phyloP scores from a whole-genome alignment of 1,140 invertebrate species.

The Nephila pilipes region DNA sequence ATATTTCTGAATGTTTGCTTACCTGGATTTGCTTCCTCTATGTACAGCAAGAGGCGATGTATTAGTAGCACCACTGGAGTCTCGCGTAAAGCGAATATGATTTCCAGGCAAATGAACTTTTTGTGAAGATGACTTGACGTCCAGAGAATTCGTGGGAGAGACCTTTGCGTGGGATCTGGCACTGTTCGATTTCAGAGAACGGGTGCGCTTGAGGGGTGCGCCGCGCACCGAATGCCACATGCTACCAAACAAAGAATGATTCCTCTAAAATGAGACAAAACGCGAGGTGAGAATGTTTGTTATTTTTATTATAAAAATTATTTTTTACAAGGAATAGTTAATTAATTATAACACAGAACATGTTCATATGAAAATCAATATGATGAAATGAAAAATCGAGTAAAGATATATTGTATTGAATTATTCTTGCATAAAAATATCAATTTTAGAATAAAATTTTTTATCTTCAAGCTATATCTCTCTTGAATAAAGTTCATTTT shows the following conservation, averaged over 20 bases:
- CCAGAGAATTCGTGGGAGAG: constrained; percentile 84
- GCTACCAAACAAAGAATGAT: constrained; percentile 97
- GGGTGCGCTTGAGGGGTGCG: constrained; percentile 76
- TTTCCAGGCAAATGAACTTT: constrained; percentile 58
- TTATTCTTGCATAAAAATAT: no score
- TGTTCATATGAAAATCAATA: no score
- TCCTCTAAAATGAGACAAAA: constrained; percentile 86
- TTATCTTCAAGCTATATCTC: no score
- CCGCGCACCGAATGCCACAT: constrained; percentile 89
- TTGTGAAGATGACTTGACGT: constrained; percentile 79
- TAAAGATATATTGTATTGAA: no score
- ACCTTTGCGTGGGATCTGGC: constrained; percentile 82
- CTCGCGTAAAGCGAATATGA: constrained; percentile 70
- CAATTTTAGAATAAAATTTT: no score
- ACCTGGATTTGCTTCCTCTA: constrained; percentile 77
- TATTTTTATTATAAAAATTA: no score
- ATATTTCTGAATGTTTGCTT: background rate
- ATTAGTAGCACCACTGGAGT: constrained; percentile 68
- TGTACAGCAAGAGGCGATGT: constrained; percentile 72
- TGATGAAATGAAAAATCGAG: no score
- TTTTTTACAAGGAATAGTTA: no score
- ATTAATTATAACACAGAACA: no score
- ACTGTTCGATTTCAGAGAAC: constrained; percentile 82
- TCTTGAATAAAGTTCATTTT: no score
- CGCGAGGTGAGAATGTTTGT: background rate